Evolutionary conservation across 2,888 invertebrate genomes (phyloP).

Genomic region (Melanostoma scalare): DNA sequence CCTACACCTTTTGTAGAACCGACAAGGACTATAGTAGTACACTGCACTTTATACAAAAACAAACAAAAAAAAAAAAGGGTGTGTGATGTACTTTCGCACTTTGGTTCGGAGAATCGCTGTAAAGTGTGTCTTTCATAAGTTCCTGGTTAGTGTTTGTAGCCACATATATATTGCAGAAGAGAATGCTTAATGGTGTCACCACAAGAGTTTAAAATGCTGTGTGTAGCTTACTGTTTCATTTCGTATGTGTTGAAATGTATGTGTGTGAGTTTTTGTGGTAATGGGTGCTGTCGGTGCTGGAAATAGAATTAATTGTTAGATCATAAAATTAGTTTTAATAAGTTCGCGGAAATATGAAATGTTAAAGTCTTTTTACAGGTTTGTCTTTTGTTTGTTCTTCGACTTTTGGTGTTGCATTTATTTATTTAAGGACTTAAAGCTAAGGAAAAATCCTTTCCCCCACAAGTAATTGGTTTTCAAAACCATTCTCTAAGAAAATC

Average conservation of each 20-base stretch:
- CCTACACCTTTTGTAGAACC: slow-evolving; percentile 16
- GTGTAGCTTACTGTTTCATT: slow-evolving; percentile 7
- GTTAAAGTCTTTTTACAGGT: neutral
- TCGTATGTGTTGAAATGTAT: neutral
- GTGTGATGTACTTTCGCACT: slow-evolving; percentile 42
- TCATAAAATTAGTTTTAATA: slow-evolving; percentile 12
- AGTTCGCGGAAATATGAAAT: neutral
- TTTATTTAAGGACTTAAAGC: no score
- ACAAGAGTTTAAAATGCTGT: slow-evolving; percentile 3
- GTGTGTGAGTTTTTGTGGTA: neutral
- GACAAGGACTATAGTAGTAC: slow-evolving; percentile 1
- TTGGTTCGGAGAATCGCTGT: slow-evolving; percentile 10
- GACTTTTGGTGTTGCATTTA: no score
- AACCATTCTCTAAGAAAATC: no score
- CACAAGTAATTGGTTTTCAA: no score
- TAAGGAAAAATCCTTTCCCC: no score
- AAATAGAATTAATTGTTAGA: slow-evolving; percentile 15
- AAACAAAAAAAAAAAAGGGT: slow-evolving; percentile 13
- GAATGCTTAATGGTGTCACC: slow-evolving; percentile 45
- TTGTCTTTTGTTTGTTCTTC: neutral
- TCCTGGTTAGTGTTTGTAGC: neutral
- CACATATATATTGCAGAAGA: neutral
- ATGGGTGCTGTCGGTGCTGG: slow-evolving; percentile 22
- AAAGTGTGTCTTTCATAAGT: slow-evolving; percentile 8
- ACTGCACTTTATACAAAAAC: neutral